Evolutionary conservation across 2,113 vertebrate species (phyloP), one percentile per base, ranked within the genome.

Genomic region (Lipophrys pholis): DNA sequence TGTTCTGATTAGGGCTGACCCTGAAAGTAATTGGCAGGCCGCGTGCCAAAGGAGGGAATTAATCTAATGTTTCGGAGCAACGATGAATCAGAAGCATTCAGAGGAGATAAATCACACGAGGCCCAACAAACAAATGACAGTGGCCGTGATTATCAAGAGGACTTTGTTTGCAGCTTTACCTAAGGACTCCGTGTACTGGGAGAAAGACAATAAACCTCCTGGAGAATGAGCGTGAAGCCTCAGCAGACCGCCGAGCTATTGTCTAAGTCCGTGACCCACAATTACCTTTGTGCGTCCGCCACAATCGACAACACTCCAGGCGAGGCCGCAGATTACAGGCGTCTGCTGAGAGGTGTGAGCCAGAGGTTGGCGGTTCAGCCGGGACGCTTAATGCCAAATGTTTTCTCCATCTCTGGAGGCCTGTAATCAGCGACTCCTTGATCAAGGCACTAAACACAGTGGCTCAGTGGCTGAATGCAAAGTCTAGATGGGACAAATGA

Each of bases 31-130:
- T 86, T 81, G 83, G 72, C 75, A 78, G 84, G 81, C 87, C 78
- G 81, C 76, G 72, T 85, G 82, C 89, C 88, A 90, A 81, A 76
- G 81, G 80, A 83, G 81, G 84, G 79, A 83, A 87, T 88, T 86
- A 86, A 90, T 90, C 80, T 77, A 65, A 80, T 84, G 82, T 87
- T 85, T 84, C 57, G 54, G 73, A 83, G 76, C 67, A 42, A 58
- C 51, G 77, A 85, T 78, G 77, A 84, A 86, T 87, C 83, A 82
- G 73, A 81, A 69, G 49, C 78, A 36, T 77, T 83, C 73, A 79
- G 62, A 55, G 72, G 68, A 77, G 72, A 87, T 83, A 64, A 88
- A 86, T 85, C 83, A 73, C 82, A 67, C 69, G 84, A 88, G 83
- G 48, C 64, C 45, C 54, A 43, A 52, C 89, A 87, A 90, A 85